phyloP scores from a whole-genome alignment of 2,113 vertebrate genomes.

The Carassius gibelio region DNA sequence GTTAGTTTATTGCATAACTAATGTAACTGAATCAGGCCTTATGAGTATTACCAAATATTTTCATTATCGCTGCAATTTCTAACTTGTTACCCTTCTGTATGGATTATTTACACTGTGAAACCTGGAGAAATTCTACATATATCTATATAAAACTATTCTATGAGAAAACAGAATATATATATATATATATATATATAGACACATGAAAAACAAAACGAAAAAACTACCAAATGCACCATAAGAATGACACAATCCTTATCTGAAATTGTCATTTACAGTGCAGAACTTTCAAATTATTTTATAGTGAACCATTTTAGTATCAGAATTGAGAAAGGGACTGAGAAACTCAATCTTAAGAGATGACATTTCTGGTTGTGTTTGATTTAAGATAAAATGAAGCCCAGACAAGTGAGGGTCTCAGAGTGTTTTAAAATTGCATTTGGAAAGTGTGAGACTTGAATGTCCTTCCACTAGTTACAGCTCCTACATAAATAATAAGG shows the following conservation, averaged over 20 bases:
- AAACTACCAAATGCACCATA: background rate
- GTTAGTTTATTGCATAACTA: too few species aligned
- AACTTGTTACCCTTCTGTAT: background rate
- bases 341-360: background rate
- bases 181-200: too few species aligned
- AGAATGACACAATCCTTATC: background rate
- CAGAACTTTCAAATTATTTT: background rate
- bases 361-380: background rate
- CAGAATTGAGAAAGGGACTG: background rate
- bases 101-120: background rate
- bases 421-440: constrained; percentile 31
- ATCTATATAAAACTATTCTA: background rate
- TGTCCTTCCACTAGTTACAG: constrained; percentile 23
- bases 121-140: background rate
- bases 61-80: background rate
- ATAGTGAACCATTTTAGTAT: background rate
- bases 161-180: background rate
- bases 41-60: too few species aligned
- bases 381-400: constrained; percentile 3
- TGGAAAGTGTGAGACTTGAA: constrained; percentile 22
- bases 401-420: background rate
- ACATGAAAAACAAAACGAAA: too few species aligned
- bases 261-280: background rate
- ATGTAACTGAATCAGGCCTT: too few species aligned
- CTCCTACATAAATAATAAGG: constrained; percentile 18